Percentiles rank a stretch among this genome's conserved stretches.
These are phyloP conservation scores for Lithophane socia DNA, from an alignment of 2,888 invertebrate genomes.

Conservation along the genomic window DNA sequence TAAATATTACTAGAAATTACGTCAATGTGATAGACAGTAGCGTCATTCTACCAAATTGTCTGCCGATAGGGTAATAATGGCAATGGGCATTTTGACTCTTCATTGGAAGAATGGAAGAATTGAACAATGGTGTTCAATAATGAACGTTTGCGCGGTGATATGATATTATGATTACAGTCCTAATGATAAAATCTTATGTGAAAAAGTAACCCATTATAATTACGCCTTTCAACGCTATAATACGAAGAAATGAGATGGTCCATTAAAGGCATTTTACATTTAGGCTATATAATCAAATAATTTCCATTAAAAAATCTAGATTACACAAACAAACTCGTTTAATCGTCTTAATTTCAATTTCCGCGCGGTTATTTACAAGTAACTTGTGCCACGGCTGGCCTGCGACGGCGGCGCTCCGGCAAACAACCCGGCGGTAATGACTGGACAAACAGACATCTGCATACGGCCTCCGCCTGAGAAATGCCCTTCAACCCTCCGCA, in stretches of 20 bases:
- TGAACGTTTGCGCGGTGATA: background rate
- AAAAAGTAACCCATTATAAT: background rate
- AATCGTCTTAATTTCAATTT: too few relatives aligned
- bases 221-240: background rate
- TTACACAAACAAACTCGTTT: slow-evolving; percentile 36
- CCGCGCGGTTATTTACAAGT: slow-evolving; percentile 38
- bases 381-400: slow-evolving; percentile 64
- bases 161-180: background rate
- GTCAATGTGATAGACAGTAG: background rate
- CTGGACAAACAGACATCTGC: slow-evolving; percentile 92
- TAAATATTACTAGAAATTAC: slow-evolving; percentile 4
- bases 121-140: too few relatives aligned
- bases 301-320: slow-evolving; percentile 49
- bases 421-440: slow-evolving; percentile 88
- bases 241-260: background rate
- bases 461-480: slow-evolving; percentile 81
- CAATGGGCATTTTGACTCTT: background rate
- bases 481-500: slow-evolving; percentile 58
- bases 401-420: slow-evolving; percentile 65
- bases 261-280: background rate
- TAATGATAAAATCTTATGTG: background rate
- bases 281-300: slow-evolving; percentile 36
- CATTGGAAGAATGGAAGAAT: too few relatives aligned
- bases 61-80: background rate
- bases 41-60: background rate